These are phyloP conservation scores for Acipenser transmontanus DNA, from an alignment of 2,797 vertebrate genomes.

Conservation along the genomic window DNA sequence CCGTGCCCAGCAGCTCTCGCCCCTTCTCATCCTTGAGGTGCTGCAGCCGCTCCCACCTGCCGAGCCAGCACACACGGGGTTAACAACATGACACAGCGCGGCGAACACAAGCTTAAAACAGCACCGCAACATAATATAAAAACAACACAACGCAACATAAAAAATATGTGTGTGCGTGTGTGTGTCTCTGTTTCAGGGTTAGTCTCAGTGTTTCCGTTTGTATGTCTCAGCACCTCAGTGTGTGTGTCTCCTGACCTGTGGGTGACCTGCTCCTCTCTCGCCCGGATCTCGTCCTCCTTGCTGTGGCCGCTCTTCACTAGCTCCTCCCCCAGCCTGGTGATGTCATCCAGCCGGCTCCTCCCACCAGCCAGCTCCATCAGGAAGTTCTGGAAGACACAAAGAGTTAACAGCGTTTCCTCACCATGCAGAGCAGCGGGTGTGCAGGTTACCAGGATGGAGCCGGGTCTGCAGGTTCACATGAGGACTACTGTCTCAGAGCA, in stretches of 20 bases:
- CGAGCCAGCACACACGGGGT: not conserved
- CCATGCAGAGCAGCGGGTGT: too few species aligned
- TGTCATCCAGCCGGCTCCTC: conserved; percentile 62
- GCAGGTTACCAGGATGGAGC: not conserved
- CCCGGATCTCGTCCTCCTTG: conserved; percentile 56
- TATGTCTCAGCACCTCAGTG: not conserved
- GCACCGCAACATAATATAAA: not conserved
- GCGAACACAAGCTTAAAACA: too few species aligned
- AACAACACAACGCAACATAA: too few species aligned
- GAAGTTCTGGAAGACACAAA: conserved; percentile 59
- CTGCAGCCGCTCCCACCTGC: conserved; percentile 75
- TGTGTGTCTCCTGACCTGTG: conserved; percentile 50
- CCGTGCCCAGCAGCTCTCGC: conserved; percentile 59
- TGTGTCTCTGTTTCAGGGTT: conserved; percentile 1
- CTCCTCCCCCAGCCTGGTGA: conserved; percentile 56
- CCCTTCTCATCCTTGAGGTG: conserved; percentile 72
- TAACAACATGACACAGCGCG: not conserved
- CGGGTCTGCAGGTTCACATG: not conserved
- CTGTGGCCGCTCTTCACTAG: conserved; percentile 59
- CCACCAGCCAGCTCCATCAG: conserved; percentile 70
- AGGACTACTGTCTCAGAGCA: too few species aligned
- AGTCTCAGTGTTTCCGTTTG: not conserved
- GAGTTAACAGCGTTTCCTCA: conserved; percentile 1
- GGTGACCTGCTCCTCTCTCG: conserved; percentile 46
- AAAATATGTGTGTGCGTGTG: conserved; percentile 7